These are phyloP conservation scores for Lethrus apterus DNA, from an alignment of 1,140 invertebrate genomes.

Conservation along the genomic window DNA sequence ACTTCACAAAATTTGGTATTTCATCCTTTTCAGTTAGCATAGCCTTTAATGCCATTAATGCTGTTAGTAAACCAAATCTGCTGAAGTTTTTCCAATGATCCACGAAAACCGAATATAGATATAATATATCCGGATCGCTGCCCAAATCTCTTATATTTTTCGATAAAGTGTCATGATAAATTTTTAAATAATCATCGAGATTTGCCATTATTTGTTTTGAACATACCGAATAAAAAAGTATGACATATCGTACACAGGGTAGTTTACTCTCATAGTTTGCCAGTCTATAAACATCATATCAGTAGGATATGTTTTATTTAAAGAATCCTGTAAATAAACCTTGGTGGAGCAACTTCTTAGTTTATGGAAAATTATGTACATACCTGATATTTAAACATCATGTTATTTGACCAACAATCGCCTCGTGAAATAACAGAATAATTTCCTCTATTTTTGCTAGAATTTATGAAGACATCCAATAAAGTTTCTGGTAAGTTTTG, in stretches of 20 bases:
- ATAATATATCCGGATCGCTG: slow-evolving; percentile 40
- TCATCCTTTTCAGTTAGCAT: too few relatives aligned
- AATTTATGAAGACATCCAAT: not conserved
- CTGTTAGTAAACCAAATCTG: slow-evolving; percentile 38
- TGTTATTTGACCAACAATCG: slow-evolving; percentile 51
- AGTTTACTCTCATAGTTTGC: slow-evolving; percentile 46
- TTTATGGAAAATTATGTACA: not conserved
- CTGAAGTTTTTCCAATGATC: slow-evolving; percentile 37
- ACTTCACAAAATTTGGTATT: too few relatives aligned
- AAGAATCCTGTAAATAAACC: not conserved
- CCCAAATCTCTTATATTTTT: slow-evolving; percentile 31
- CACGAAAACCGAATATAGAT: slow-evolving; percentile 42
- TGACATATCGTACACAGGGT: slow-evolving; percentile 48
- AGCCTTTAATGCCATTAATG: too few relatives aligned
- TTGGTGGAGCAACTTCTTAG: not conserved
- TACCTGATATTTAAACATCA: slow-evolving; percentile 46
- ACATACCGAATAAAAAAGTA: slow-evolving; percentile 49
- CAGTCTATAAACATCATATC: slow-evolving; percentile 47
- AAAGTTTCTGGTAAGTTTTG: not conserved
- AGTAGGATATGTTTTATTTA: slow-evolving; percentile 25
- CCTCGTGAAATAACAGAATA: slow-evolving; percentile 38
- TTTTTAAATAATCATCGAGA: slow-evolving; percentile 42
- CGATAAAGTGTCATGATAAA: slow-evolving; percentile 46
- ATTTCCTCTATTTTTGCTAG: slow-evolving; percentile 5
- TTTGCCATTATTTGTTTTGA: slow-evolving; percentile 43